Percentiles rank a stretch among this genome's conserved stretches.
These are phyloP conservation scores for Sorex fumeus DNA, from an alignment of 2,113 vertebrate genomes.

Conservation along the genomic window DNA sequence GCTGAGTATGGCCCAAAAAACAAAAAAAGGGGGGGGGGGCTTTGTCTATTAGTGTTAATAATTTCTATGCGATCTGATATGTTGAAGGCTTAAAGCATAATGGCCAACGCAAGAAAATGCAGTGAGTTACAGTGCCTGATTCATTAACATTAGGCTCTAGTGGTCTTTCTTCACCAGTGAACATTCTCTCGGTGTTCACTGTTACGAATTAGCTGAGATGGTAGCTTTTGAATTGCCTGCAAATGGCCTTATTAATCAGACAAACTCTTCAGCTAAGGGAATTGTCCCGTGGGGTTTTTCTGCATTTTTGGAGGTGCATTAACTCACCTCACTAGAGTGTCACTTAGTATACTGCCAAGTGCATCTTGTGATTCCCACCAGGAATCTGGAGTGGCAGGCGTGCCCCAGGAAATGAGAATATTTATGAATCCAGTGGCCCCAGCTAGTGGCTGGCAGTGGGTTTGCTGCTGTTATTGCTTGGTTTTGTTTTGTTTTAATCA, in stretches of 20 bases:
- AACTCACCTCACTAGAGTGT: slow-evolving; percentile 26
- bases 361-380: not conserved
- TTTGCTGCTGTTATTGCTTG: not conserved
- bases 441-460: not conserved
- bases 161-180: not conserved
- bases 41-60: not conserved
- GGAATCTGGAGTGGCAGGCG: not conserved
- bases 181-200: slow-evolving; percentile 5
- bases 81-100: slow-evolving; percentile 20
- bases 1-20: no score
- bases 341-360: slow-evolving; percentile 2
- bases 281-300: not conserved
- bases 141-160: not conserved
- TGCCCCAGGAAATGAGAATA: not conserved
- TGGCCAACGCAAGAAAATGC: not conserved
- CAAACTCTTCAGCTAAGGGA: not conserved
- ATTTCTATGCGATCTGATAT: not conserved
- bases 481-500: slow-evolving; percentile 33
- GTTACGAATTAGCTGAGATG: slow-evolving; percentile 37
- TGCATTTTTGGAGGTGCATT: slow-evolving; percentile 54
- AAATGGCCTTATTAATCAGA: slow-evolving; percentile 28
- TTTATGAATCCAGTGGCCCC: no score
- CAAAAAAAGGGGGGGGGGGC: no score
- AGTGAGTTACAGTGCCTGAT: not conserved
- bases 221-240: slow-evolving; percentile 48